These are phyloP conservation scores for Hippocampus comes DNA, from an alignment of 2,113 vertebrate genomes.

Conservation along the genomic window DNA sequence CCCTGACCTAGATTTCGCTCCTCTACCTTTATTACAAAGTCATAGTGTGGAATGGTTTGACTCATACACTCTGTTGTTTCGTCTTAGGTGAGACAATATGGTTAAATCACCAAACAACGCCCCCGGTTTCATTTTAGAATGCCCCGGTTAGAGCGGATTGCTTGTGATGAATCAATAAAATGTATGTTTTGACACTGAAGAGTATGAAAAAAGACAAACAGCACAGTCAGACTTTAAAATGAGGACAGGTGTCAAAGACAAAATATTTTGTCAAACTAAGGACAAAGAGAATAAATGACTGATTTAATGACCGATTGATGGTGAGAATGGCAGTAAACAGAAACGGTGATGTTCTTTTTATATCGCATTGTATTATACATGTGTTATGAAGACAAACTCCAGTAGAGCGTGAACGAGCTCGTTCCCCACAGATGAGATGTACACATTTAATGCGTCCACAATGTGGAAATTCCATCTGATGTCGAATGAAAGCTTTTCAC, in stretches of 20 bases:
- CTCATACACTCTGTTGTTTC: neutral
- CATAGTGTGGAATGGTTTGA: constrained; percentile 10
- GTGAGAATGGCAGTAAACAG: constrained; percentile 5
- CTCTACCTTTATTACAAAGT: constrained; percentile 24
- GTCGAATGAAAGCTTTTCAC: neutral
- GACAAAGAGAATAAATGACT: constrained; percentile 9
- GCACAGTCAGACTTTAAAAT: neutral
- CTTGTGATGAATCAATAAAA: neutral
- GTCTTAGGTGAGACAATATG: neutral
- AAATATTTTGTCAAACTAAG: neutral
- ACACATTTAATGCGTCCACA: constrained; percentile 33
- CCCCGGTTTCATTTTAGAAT: neutral
- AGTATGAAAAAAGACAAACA: neutral
- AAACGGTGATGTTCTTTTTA: constrained; percentile 34
- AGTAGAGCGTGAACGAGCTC: constrained; percentile 31
- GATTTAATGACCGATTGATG: neutral
- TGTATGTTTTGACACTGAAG: neutral
- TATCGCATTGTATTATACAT: constrained; percentile 20
- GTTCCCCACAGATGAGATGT: constrained; percentile 42
- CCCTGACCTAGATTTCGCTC: constrained; percentile 43
- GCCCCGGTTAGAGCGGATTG: neutral
- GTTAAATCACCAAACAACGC: neutral
- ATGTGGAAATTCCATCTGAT: constrained; percentile 38
- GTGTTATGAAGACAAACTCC: constrained; percentile 27
- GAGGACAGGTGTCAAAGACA: neutral